These are phyloP conservation scores for Cardiocondyla obscurior DNA, from an alignment of 1,140 invertebrate species.

Conservation along the genomic window DNA sequence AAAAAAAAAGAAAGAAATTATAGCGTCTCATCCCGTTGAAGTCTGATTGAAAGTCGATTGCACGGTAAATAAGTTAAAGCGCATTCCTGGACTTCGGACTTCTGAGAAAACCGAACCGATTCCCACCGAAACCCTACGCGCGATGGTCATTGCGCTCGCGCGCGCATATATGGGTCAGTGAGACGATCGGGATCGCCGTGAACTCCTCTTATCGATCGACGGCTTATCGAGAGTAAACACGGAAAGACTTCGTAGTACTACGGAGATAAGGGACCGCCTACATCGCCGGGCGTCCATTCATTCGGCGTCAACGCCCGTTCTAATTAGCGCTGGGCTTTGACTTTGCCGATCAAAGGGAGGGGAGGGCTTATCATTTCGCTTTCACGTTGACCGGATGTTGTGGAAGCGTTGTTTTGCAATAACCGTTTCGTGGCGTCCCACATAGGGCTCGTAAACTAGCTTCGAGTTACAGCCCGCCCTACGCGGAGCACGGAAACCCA, in stretches of 20 bases:
- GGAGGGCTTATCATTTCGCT: slow-evolving; percentile 29
- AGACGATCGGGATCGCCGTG: slow-evolving; percentile 55
- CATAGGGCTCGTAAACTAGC: not conserved
- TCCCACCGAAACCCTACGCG: not conserved
- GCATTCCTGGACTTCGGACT: not conserved
- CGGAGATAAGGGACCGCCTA: slow-evolving; percentile 62
- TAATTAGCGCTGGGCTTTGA: slow-evolving; percentile 60
- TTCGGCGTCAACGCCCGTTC: slow-evolving; percentile 18
- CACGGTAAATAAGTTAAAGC: slow-evolving; percentile 11
- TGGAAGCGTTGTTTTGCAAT: slow-evolving; percentile 20
- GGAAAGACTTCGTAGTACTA: slow-evolving; percentile 67
- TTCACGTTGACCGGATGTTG: slow-evolving; percentile 44
- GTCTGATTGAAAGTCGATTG: not conserved
- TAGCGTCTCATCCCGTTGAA: not conserved
- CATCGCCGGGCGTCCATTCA: slow-evolving; percentile 58
- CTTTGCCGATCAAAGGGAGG: slow-evolving; percentile 33
- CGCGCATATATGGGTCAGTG: slow-evolving; percentile 66
- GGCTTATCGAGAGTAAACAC: slow-evolving; percentile 68
- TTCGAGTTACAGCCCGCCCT: not conserved
- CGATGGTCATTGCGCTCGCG: not conserved
- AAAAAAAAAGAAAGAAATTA: not conserved
- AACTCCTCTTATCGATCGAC: slow-evolving; percentile 68
- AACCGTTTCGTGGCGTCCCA: not conserved
- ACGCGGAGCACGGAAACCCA: too few species aligned
- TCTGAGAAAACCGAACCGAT: not conserved